Base-by-base conservation (phyloP, 2,797 vertebrate species). In the Cichlasoma orientale region DNA sequence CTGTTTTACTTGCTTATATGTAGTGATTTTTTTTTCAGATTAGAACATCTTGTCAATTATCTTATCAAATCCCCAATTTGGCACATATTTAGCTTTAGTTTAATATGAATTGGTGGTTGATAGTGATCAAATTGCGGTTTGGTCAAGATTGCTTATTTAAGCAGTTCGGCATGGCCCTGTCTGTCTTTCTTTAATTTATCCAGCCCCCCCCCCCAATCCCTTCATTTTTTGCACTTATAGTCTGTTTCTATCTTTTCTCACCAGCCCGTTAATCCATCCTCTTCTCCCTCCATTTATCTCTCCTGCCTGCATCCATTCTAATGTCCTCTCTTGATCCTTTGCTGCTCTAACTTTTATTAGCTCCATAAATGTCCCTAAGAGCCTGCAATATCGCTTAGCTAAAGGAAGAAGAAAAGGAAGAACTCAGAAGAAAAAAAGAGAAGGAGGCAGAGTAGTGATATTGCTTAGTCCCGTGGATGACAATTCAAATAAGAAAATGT, bases 301-400 rank as follows among this genome's bases (percentile, higher is more conserved):
- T n/a, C 16, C 72, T 58, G 61, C 21, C 76, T n/a, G 55, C 72
- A 81, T 91, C 82, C 72, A 13, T 74, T 83, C 70, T 82, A 57
- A 90, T 82, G 83, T 74, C 66, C 31, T 88, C 84, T 88, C 85
- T 90, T 89, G 87, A 90, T 92, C 90, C 83, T 87, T 86, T 72
- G 87, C 91, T 82, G 91, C 88, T 88, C 88, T 44, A 89, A 81
- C 71, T 94, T 95, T 94, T 95, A 95, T 95, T 94, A 92, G 84
- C 75, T 82, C 90, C 85, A 94, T 95, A 94, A 95, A 95, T 93
- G 95, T 95, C 88, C 89, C 90, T 91, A 88, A 94, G 91, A 94
- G 94, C 80, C 92, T 89, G 87, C 85, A 72, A 74, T 88, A 90
- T 89, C 85, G 66, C 86, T 92, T 91, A 86, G 82, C 85, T 78